Base-by-base conservation (phyloP, 1,140 invertebrate species). In the Drosophila truncata region DNA sequence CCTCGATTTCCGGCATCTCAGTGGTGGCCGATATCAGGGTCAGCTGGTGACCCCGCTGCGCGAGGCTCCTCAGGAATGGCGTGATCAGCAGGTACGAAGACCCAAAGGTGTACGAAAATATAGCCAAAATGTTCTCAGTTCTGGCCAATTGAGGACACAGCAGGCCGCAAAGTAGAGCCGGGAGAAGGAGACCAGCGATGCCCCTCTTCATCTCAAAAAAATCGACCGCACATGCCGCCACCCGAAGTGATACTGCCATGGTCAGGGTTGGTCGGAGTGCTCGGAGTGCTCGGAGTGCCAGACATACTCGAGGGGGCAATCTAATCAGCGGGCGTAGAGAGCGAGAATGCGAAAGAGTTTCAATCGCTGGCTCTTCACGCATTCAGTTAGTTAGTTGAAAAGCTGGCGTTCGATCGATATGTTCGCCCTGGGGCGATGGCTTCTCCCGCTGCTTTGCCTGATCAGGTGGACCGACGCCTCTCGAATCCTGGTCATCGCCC, bases 101-200 rank as follows among this genome's bases (percentile, higher is more conserved):
- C 0, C 41, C 46, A 2, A 66, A 69, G 2, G 47, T 25, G 16
- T 76, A 90, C 1, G 85, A 50, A 23, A 90, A 85, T 14, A 90
- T 37, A 25, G 85, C 81, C 59, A 90, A 65, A 23, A 90, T 90
- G 11, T 85, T 78, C 16, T 75, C 85, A 13, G 66, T 41, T 20
- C 57, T 16, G 20, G 47, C 44, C 25, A 55, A 37, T 23, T 27
- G 31, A 25, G 66, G 47, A 29, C 50, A 41, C 18, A 67, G 42
- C 13, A 70, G 14, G 47, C 46, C 18, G 23, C 49, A 20, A 10
- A 71, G 18, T 2, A 69, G 16, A 39, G 20, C 33, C 23, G 58
- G 2, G 9, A 78, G 8, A 31, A 78, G n/a, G 6, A 88, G 52
- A 20, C 57, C 16, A 66, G 25, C 37, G 47, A 46, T 47, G 52